Base-by-base conservation (phyloP, 2,797 vertebrate species). In the Clamator glandarius region DNA sequence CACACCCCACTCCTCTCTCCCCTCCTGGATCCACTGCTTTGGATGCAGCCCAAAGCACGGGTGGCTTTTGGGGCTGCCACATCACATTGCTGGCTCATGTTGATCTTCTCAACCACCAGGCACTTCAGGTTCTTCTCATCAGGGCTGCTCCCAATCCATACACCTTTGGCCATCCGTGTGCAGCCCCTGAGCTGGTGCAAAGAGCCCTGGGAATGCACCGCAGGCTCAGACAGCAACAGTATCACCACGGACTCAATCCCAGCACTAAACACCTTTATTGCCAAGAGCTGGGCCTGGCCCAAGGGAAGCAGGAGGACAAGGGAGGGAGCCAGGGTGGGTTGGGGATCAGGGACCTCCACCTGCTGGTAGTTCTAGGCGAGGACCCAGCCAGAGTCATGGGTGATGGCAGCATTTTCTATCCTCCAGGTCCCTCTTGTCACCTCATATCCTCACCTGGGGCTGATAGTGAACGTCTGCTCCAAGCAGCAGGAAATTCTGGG, bases 401-500 rank as follows among this genome's bases (percentile, higher is more conserved):
- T 1, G 7, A 23, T 12, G 28, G 26, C 31, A 54, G 11, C 11
- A 6, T 13, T 8, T 6, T 14, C 20, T 33, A 16, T 51, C 35
- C 20, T 8, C 5, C 15, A 24, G 21, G 6, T 33, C 8, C 8
- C 54, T 59, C 39, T 26, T 11, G 33, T 35, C 9, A 0, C 41
- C 54, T 29, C 25, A 51, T 63, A 50, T 61, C 11, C 25, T 25
- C 87, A 36, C 86, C 1, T 12, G 72, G 87, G 81, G 91, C 59
- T n/a, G 13, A 13, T 97, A 97, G 20, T 29, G 95, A 55, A 97
- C 31, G 0, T 98, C 95, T 88, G 98, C 94, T 28, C 97, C 98
- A 11, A 98, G 86, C 63, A 97, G 95, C 77, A 98, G 93, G 74
- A 97, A 97, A 69, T 97, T 85, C 98, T 98, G 90, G 85, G 48